phyloP scores from a whole-genome alignment of 2,113 vertebrate species.

The rat (Rattus norvegicus) region DNA sequence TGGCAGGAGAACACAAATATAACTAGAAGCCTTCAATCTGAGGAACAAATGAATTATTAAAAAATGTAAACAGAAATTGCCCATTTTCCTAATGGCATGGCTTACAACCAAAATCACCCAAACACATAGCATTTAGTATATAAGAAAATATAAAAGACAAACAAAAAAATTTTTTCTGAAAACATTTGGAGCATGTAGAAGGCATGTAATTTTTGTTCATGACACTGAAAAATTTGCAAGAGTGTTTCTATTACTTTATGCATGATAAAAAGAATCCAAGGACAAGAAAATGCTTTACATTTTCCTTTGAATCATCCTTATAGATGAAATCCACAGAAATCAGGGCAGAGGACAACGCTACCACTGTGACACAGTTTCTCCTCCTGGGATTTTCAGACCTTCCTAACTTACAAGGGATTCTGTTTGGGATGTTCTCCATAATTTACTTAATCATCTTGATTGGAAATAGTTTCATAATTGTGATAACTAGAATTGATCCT shows the following conservation, averaged over 20 bases:
- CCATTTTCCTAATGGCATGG: neutral
- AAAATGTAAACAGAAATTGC: neutral
- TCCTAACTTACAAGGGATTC: neutral
- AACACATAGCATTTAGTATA: neutral
- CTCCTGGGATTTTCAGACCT: slow-evolving; percentile 63
- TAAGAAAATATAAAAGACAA: neutral
- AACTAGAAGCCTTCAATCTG: neutral
- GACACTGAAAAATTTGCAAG: neutral
- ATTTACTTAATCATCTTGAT: slow-evolving; percentile 36
- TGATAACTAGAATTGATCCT: neutral
- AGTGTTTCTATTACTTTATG: neutral
- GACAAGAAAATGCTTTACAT: neutral
- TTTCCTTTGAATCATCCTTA: neutral
- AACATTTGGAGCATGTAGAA: neutral
- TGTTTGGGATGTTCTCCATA: neutral
- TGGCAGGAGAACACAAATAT: neutral
- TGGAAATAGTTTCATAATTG: slow-evolving; percentile 57
- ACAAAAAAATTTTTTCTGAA: too few species aligned
- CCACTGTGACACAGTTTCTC: neutral
- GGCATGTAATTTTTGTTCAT: neutral
- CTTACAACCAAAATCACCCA: neutral
- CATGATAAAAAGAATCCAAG: neutral
- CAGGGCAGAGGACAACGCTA: neutral
- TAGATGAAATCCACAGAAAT: neutral
- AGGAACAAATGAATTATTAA: neutral